Base-by-base conservation (phyloP, 2,797 vertebrate species). In the Menidia menidia region DNA sequence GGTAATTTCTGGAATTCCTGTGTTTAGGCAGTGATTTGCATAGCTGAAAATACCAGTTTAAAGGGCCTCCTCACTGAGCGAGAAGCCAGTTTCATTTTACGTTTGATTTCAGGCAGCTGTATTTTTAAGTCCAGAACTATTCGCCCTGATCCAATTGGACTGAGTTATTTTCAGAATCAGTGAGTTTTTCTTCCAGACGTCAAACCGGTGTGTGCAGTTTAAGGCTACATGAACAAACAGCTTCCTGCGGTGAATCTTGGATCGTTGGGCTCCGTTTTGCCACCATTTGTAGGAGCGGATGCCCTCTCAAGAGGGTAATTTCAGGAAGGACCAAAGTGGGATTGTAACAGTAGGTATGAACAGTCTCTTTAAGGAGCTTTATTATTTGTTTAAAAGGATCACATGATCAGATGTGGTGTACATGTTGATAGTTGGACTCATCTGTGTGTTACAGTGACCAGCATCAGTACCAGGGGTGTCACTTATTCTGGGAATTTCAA, bases 21-120 rank as follows among this genome's bases (percentile, higher is more conserved):
- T 79, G 75, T 88, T 87, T 77, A 71, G 73, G 71, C 65, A 39
- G 54, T 1, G 35, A 88, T 90, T 87, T 89, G 73, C 86, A 88
- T 88, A 67, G 52, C 57, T 74, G 73, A 74, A 77, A 81, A 86
- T 76, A 81, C 47, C 35, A 65, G 67, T 52, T 66, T 82, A 62
- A 81, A 83, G 78, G 73, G 77, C 64, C 75, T 65, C 69, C 77
- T 65, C 68, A 60, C 77, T 1, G 1, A 68, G 77, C 54, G 65
- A 69, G 64, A 78, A 77, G 75, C 68, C 67, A 33, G 30, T 63
- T 76, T 72, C 53, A 62, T 58, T 65, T 35, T 53, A 62, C 75
- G 56, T 69, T 43, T 59, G 32, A 53, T 68, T 55, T 48, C 13
- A 12, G n/a, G 19, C n/a, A 13, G 33, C n/a, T 57, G 13, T 35